Evolutionary conservation across 2,113 vertebrate genomes (phyloP), one percentile per base, ranked within the genome.

Genomic region (Notiomystis cincta): DNA sequence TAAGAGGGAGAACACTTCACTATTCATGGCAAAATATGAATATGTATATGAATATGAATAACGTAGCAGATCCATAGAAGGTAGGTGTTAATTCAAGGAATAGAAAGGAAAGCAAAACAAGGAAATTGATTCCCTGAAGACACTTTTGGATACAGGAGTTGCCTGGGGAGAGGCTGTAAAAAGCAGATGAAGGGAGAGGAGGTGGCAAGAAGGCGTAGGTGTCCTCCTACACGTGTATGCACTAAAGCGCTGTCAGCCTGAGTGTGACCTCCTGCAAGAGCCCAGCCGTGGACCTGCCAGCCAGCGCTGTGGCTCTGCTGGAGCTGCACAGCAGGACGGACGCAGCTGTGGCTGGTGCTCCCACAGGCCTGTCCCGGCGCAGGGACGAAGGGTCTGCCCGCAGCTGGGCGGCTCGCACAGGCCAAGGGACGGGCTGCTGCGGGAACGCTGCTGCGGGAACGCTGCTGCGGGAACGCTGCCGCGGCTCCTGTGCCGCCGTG

Each of bases 381-480:
- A 24, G 30, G 2, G 57, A 10, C 2, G 1, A 7, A 4, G 44
- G 48, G 18, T 33, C 30, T 33, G 47, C 57, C 61, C 35, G 47
- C 37, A 7, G 37, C 42, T 21, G 9, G 48, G 35, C 11, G 1
- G 33, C 11, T 9, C 42, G 50, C 23, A 47, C 4, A 0, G 27
- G n/a, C 45, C 67, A 25, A 5, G 69, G 60, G 15, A 3, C 1
- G 7, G 47, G 69, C 56, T 5, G 48, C 69, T 7, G 31, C 14
- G 28, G 5, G 2, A 33, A 66, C 81, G 19, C 1, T 10, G 45
- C 23, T n/a, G 2, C 0, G 22, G 30, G n/a, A n/a, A n/a, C n/a
- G n/a, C n/a, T 1, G 28, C 69, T 7, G 31, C 14, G 28, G 5
- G 2, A 33, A 66, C 81, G 19, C 1, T 10, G 45, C 23, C 38